Conservation (phyloP, 2,113 vertebrate genomes). For the Octodon degus region DNA sequence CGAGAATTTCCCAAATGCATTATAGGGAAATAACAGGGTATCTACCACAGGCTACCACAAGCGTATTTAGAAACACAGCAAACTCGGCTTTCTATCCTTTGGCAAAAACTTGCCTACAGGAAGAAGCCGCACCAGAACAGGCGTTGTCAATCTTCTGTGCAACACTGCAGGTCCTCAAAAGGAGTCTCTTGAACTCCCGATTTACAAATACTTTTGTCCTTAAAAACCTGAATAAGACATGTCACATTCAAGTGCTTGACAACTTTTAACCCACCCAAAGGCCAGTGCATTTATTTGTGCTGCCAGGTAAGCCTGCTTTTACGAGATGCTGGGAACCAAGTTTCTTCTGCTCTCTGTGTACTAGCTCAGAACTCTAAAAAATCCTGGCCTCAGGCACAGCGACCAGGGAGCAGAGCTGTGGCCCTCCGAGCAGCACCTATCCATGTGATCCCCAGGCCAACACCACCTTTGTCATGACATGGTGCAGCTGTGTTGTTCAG, state of each 20-base stretch:
- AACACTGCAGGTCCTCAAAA: not conserved
- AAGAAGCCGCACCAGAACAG: not conserved
- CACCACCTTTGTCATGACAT: rapidly evolving
- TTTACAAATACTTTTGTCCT: not conserved
- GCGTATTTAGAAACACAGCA: not conserved
- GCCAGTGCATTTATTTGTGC: not conserved
- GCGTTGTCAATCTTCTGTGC: slow-evolving; percentile 10
- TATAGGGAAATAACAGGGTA: too few species aligned
- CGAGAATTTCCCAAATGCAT: not conserved
- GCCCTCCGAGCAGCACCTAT: not conserved
- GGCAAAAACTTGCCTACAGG: not conserved
- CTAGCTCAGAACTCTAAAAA: not conserved
- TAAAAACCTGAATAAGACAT: not conserved
- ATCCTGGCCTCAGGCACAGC: not conserved
- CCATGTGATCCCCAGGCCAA: not conserved
- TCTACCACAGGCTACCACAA: too few species aligned
- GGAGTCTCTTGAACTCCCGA: not conserved
- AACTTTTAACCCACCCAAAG: not conserved
- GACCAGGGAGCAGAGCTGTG: rapidly evolving
- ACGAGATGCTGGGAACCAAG: not conserved
- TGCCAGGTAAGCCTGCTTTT: not conserved
- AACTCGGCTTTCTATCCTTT: not conserved
- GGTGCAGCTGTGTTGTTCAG: not conserved
- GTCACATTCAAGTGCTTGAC: not conserved
- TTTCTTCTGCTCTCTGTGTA: not conserved